Base-by-base conservation (phyloP, 2,888 invertebrate genomes). In the Drosophila formosana region DNA sequence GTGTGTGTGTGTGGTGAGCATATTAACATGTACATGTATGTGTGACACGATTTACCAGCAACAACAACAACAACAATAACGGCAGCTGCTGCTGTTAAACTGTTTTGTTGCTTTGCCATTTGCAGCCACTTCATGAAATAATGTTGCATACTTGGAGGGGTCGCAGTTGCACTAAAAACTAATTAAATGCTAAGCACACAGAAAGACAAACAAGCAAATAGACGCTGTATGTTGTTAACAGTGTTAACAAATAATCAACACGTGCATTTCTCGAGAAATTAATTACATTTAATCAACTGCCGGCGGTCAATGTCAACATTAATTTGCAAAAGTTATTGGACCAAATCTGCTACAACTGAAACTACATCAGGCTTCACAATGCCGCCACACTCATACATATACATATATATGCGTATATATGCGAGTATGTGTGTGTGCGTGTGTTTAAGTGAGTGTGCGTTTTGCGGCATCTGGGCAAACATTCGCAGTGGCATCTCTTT, bases 271-370 rank as follows among this genome's bases (percentile, higher is more conserved):
- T 25, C 67, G 47, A 45, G 53, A 87, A 88, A 84, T 79, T 84
- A 88, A 84, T 88, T 88, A 84, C 61, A 79, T 83, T 88, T 79
- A 72, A 88, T 83, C 76, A 67, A 88, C 61, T 66, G 72, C 68
- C 86, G 55, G 68, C 69, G 72, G 71, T 71, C 66, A 69, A 55
- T 67, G 89, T 81, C 84, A 88, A 81, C 68, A 87, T 84, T 81
- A 50, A 79, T 80, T 88, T 73, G 66, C 60, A 28, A 55, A 80
- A 74, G 52, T 76, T 86, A 76, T 82, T 65, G 39, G 30, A 64
- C 51, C 55, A 76, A 60, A 66, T 62, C 55, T 41, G 63, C 13
- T 30, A 58, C 53, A 50, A 34, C 61, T 34, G 25, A 50, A 64
- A 39, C 51, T 63, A 52, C 41, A 50, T 49, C 34, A 50, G 67